A percentile compares a stretch with the other conserved stretches of the same genome.
Evolutionary conservation across 2,888 invertebrate genomes (phyloP).

Genomic region (Mamestra brassicae): DNA sequence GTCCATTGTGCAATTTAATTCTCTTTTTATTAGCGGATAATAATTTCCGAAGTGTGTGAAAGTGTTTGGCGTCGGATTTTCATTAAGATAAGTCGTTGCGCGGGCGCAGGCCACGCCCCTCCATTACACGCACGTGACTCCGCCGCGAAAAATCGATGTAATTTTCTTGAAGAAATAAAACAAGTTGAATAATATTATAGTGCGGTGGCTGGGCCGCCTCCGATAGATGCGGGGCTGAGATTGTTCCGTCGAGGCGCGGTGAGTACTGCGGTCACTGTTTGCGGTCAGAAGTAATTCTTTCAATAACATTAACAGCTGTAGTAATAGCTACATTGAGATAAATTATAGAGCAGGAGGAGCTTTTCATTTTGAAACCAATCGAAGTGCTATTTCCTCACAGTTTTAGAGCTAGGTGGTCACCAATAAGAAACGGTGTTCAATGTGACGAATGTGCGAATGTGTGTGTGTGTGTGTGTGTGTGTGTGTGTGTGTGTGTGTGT

Average conservation of each 20-base stretch:
- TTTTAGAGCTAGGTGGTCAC: neutral
- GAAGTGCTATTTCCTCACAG: neutral
- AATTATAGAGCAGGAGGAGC: slow-evolving; percentile 14
- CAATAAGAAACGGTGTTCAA: neutral
- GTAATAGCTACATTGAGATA: slow-evolving; percentile 18
- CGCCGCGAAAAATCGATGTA: slow-evolving; percentile 46
- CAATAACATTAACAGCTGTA: slow-evolving; percentile 33
- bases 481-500: too few species aligned
- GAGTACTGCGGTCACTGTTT: slow-evolving; percentile 15
- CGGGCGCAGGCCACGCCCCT: slow-evolving; percentile 64
- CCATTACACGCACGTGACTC: slow-evolving; percentile 65
- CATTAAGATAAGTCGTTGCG: slow-evolving; percentile 73
- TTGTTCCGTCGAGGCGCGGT: slow-evolving; percentile 24
- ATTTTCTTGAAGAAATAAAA: slow-evolving; percentile 59
- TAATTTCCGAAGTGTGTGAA: slow-evolving; percentile 61
- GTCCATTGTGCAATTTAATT: slow-evolving; percentile 56
- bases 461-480: too few species aligned
- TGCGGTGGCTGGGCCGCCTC: slow-evolving; percentile 34
- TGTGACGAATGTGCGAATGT: too few species aligned
- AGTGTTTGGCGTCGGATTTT: slow-evolving; percentile 71
- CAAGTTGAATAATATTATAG: slow-evolving; percentile 49
- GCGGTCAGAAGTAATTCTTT: slow-evolving; percentile 18
- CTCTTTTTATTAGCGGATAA: slow-evolving; percentile 56
- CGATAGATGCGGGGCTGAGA: slow-evolving; percentile 17
- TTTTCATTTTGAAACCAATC: neutral